Base-by-base conservation (phyloP, 2,113 vertebrate genomes). In the Lagopus muta region DNA sequence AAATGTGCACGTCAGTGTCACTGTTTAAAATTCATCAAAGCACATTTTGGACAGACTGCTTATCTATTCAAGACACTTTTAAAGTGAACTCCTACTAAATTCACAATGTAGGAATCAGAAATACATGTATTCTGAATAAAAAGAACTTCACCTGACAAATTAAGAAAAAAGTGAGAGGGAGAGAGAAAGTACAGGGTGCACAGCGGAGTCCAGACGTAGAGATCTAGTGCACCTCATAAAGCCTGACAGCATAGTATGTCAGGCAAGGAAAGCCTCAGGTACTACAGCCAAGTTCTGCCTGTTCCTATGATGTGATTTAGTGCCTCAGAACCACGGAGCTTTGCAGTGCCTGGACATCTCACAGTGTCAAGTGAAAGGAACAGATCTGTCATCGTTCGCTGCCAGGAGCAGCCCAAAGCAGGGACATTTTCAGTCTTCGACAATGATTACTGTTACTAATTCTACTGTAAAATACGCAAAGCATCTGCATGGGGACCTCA, bases 401-500 rank as follows among this genome's bases (percentile, higher is more conserved):
- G 95, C 92, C 86, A 75, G 75, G 45, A 93, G 92, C 48, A 3
- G 82, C 78, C 94, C 93, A 3, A 60, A 94, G 82, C 89, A n/a
- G 93, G 90, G 86, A 92, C 92, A 43, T 92, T 94, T 97, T 97
- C 48, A 55, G 91, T 97, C 95, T 96, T 96, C 4, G 5, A 91
- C 94, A 64, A 17, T 88, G 96, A 97, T 86, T 74, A 92, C 96
- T 95, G 91, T 94, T 97, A 92, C 96, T 98, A 97, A 98, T 97
- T 98, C 96, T 96, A 54, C 95, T 96, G 95, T 90, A 94, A 98
- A 97, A 97, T 71, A 62, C 3, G 42, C 32, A 3, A 91, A 97
- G 96, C 97, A 97, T 97, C 98, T 98, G 98, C 97, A 96, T 17
- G 88, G 96, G 96, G 95, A 97, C 97, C 97, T 97, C 45, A 93